Conservation (phyloP, 2,888 invertebrate species). For the Sarcophaga variegata region DNA sequence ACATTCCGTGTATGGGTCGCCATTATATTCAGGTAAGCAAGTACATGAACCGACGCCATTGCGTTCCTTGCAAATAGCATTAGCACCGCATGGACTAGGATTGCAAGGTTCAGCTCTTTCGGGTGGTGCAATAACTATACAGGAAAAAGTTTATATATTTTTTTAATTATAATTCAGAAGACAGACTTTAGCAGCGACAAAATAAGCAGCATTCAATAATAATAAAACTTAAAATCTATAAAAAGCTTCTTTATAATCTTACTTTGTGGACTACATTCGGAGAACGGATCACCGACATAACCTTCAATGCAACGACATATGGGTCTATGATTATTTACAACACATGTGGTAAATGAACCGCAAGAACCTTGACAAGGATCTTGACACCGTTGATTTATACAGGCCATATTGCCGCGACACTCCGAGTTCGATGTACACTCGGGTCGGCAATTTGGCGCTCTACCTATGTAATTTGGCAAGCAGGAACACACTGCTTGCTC, state of each 20-base stretch:
- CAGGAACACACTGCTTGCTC: slow-evolving; percentile 92
- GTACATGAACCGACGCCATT: slow-evolving; percentile 92
- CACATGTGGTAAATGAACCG: slow-evolving; percentile 89
- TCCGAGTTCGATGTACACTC: slow-evolving; percentile 93
- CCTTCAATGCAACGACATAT: slow-evolving; percentile 91
- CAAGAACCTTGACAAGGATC: slow-evolving; percentile 94
- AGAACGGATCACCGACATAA: slow-evolving; percentile 93
- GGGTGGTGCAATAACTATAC: slow-evolving; percentile 81
- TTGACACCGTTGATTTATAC: slow-evolving; percentile 90
- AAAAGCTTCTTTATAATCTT: slow-evolving; percentile 77
- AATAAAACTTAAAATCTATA: slow-evolving; percentile 47
- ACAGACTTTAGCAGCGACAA: neutral
- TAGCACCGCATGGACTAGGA: slow-evolving; percentile 93
- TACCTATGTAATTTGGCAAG: slow-evolving; percentile 89
- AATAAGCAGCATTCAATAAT: slow-evolving; percentile 11
- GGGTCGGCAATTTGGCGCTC: slow-evolving; percentile 92
- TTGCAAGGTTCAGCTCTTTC: slow-evolving; percentile 89
- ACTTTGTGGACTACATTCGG: slow-evolving; percentile 86
- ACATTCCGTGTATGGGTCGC: slow-evolving; percentile 93
- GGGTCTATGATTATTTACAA: slow-evolving; percentile 92
- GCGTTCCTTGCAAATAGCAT: slow-evolving; percentile 91
- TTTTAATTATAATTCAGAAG: neutral
- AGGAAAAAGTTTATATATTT: slow-evolving; percentile 28
- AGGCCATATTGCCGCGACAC: slow-evolving; percentile 92
- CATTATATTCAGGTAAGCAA: slow-evolving; percentile 91